Evolutionary conservation across 1,140 invertebrate species (phyloP), one percentile per base, ranked within the genome.

Genomic region (Phymorhynchus buccinoides): DNA sequence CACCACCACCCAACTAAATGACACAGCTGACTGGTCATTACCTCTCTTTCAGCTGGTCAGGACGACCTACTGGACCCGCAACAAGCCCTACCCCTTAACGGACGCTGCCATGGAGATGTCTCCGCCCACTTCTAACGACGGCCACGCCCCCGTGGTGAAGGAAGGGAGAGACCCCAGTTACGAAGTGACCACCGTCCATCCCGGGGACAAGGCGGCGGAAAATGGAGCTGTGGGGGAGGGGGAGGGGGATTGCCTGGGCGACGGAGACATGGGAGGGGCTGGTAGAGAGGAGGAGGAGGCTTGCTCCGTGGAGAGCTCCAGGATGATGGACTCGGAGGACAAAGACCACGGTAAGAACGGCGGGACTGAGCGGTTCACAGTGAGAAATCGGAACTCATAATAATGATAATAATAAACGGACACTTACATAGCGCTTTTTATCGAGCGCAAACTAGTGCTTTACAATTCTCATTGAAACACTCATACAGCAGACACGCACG

Each of bases 61-160:
- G 35, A 91, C 90, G 16, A 91, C 90, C 22, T 90, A 82, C 85
- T 90, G 89, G 89, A 90, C 89, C 16, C 84, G 89, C 30, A 82
- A 86, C 44, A 77, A 86, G 18, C 62, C 80, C 18, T 48, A 44
- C 18, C 68, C 79, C 12, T 56, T 75, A 1, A 18, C 9, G 30
- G 84, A 82, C 16, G 9, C 39, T 12, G 75, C 9, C 30, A 14
- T 78, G 16, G 75, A 78, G 39, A 44, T 78, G 75, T 37, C 37
- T 2, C 42, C 75, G 7, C 27, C 75, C 4, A 6, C 22, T 6
- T n/a, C 30, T 16, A 39, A 37, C n/a, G 75, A 39, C 39, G 75
- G 16, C 9, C 16, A 39, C 37, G 9, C 27, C 27, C 3, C 16
- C 12, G 30, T 22, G 14, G 30, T 78, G 7, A 78, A 44, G 37